Evolutionary conservation across 2,797 vertebrate genomes (phyloP), one percentile per base, ranked within the genome.

Genomic region (Podarcis lilfordi): DNA sequence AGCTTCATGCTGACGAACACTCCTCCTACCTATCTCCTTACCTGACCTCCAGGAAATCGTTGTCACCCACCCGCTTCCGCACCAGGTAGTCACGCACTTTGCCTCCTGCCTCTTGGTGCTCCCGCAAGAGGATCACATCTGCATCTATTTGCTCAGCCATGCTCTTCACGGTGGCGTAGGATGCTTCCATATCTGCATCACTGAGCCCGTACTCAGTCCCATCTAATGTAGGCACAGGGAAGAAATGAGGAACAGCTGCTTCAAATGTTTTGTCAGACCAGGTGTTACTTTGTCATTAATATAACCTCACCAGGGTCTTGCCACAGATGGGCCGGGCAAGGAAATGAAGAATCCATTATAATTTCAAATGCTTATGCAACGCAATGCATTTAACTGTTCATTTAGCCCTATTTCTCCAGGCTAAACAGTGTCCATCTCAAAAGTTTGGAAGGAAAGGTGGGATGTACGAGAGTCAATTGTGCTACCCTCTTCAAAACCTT

Each of bases 21-120:
- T 40, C 74, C 61, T 88, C 50, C 85, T 92, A 90, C 86, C 91
- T 23, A 0, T 93, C 89, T 93, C 89, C 98, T 98, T 96, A 99
- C 99, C 99, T 98, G 97, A 99, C 99, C 96, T 99, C 99, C 96
- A 99, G 97, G 97, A 99, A 99, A 97, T 99, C 99, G 89, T 98
- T 98, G 96, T 99, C 99, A 85, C 98, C 99, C 45, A 99, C 99
- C 19, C 98, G 97, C 55, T 99, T 98, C 88, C 99, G 98, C 91
- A 99, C 98, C 4, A 99, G 96, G 96, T 98, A 99, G 95, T 99
- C 99, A 0, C 97, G 97, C 43, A 99, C 98, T 43, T 97, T 97
- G 79, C 99, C 99, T 0, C 98, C 98, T 0, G 97, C 97, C 95
- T 99, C 99, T 2, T 94, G 97, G 32, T 98, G 98, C 89, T 99